Base-by-base conservation (phyloP, 2,797 vertebrate genomes). In the Chiloscyllium punctatum region DNA sequence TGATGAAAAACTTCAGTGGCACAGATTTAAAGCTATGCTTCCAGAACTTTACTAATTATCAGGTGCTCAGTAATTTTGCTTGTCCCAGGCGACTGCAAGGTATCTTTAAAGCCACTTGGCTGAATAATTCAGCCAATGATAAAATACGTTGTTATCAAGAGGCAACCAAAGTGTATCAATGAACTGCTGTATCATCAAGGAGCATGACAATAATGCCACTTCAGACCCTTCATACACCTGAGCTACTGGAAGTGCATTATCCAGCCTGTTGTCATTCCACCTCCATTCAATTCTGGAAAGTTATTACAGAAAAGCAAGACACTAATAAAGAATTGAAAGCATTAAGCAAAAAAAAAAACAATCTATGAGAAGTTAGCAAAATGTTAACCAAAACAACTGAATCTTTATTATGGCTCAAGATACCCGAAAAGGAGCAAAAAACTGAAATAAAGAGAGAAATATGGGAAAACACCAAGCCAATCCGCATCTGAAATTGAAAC, bases 1-100 rank as follows among this genome's bases (percentile, higher is more conserved):
- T 97, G 97, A 97, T 97, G 97, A 97, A 97, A 97, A 97, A 96
- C 97, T 96, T 94, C 96, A 97, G 96, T 77, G 96, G 97, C 96
- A 96, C 97, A 96, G 97, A 97, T 97, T 98, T 97, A 95, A 95
- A 96, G 95, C 95, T 97, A 97, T 98, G 97, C 97, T 97, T 97
- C 97, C 97, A 97, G 97, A 98, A 98, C 98, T 98, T 98, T 97
- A 97, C 98, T 98, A 98, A 98, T 98, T 98, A 98, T 98, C 97
- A 98, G 98, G 97, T 98, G 98, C 97, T 97, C 97, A 97, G 97
- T 98, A 98, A 98, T 98, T 98, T 98, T 96, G 97, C 97, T 96
- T 71, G 96, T 96, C 98, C 97, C 97, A 96, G 96, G 97, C 97
- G 98, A 97, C 96, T 86, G 96, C 96, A 96, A 96, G 82, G 82